Percentiles rank a stretch among this genome's conserved stretches.
These are phyloP conservation scores for Eugnorisma glareosa DNA, from an alignment of 2,888 invertebrate genomes.

Conservation along the genomic window DNA sequence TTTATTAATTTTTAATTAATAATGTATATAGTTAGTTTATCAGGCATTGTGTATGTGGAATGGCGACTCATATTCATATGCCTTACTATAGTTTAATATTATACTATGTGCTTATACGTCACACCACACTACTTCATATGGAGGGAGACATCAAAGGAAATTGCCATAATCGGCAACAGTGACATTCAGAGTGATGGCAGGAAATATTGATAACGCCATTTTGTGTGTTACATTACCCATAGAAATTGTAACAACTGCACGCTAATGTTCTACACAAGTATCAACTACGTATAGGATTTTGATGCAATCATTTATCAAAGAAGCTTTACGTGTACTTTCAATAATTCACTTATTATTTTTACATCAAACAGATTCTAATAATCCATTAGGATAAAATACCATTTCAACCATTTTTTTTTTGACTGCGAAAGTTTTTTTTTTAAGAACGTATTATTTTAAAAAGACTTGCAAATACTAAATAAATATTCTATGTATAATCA, in stretches of 20 bases:
- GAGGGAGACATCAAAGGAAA: neutral
- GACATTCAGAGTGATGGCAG: slow-evolving; percentile 25
- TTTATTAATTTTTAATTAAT: no score
- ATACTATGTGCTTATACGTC: neutral
- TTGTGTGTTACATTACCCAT: neutral
- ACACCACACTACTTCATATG: neutral
- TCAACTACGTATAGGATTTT: neutral
- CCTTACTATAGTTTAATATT: neutral
- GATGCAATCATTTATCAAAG: neutral
- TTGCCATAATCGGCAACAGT: neutral
- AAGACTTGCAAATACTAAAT: no score
- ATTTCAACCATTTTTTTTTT: neutral
- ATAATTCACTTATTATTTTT: neutral
- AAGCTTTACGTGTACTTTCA: neutral
- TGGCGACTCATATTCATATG: neutral
- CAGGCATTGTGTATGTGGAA: no score
- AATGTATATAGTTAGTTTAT: no score
- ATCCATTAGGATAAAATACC: neutral
- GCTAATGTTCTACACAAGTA: neutral
- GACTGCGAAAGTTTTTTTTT: no score
- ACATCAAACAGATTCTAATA: no score
- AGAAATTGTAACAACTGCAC: neutral
- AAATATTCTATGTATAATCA: neutral
- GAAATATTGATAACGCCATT: slow-evolving; percentile 11
- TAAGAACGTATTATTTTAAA: no score